Conservation (phyloP, 2,113 vertebrate species). For the Haplochromis burtoni region DNA sequence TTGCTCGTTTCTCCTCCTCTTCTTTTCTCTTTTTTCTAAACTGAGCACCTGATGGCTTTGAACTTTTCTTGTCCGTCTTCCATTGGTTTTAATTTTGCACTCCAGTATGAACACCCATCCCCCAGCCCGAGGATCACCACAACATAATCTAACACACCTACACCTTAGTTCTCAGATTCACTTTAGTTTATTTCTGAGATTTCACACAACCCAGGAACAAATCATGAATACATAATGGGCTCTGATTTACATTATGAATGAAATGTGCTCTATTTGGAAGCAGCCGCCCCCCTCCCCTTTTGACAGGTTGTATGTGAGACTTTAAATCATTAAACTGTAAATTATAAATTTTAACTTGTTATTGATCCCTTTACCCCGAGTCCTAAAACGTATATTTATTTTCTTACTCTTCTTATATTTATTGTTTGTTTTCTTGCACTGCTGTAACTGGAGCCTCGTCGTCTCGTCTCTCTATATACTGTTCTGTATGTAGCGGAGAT, state of each 20-base stretch:
- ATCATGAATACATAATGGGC: too few species aligned
- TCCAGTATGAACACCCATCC: too few species aligned
- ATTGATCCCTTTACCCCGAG: neutral
- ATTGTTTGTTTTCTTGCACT: fast-evolving
- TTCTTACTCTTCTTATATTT: too few species aligned
- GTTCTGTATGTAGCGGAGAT: neutral
- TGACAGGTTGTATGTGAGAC: fast-evolving
- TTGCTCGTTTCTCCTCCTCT: fast-evolving
- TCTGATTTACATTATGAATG: neutral
- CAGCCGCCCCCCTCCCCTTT: neutral
- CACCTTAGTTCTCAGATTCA: neutral
- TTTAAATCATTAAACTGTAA: neutral
- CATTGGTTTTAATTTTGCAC: too few species aligned
- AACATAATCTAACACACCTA: fast-evolving
- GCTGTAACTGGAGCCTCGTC: too few species aligned
- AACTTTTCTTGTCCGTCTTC: too few species aligned
- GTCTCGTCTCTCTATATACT: neutral
- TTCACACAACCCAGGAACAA: too few species aligned
- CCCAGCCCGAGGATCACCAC: fast-evolving
- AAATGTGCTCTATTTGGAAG: fast-evolving
- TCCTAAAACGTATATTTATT: too few species aligned
- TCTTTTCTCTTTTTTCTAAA: too few species aligned
- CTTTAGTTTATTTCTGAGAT: fast-evolving
- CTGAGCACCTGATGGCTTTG: too few species aligned
- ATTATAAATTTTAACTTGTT: neutral